Evolutionary conservation across 1,140 invertebrate species (phyloP).

Genomic region (Propsilocerus akamusi): DNA sequence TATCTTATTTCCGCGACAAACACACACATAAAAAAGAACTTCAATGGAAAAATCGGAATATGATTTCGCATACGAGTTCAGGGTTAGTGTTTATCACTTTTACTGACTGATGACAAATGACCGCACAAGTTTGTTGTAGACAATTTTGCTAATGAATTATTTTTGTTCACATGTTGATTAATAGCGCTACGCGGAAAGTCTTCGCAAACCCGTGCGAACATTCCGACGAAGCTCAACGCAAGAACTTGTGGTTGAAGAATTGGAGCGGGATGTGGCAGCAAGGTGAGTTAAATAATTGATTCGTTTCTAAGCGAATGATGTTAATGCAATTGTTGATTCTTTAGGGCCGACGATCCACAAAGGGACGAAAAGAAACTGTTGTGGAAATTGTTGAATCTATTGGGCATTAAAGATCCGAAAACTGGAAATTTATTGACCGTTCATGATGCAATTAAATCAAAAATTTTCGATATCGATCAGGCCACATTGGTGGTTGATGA

Average conservation of each 20-base stretch:
- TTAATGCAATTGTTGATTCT: not conserved
- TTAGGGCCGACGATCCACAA: not conserved
- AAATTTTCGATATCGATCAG: constrained; percentile 61
- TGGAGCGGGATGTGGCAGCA: not conserved
- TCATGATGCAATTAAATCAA: constrained; percentile 58
- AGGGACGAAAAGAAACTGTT: not conserved
- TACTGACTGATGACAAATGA: not conserved
- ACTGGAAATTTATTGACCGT: constrained; percentile 60
- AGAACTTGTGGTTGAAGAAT: not conserved
- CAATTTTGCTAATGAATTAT: too few relatives aligned
- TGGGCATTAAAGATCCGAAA: constrained; percentile 64
- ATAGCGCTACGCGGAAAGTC: not conserved
- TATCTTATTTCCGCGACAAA: not conserved
- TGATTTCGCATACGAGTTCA: constrained; percentile 29
- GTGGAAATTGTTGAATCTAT: constrained; percentile 31
- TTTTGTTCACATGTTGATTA: not conserved
- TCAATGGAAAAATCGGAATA: constrained; percentile 22
- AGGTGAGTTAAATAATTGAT: not conserved
- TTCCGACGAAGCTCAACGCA: not conserved
- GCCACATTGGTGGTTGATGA: constrained; percentile 59
- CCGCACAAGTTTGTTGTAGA: not conserved
- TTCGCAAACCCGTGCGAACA: not conserved
- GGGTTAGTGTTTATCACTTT: constrained; percentile 16
- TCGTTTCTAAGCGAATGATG: not conserved
- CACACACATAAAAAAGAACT: too few relatives aligned